These are phyloP conservation scores for Tipula lateralis DNA, from an alignment of 2,888 invertebrate genomes.

Conservation along the genomic window DNA sequence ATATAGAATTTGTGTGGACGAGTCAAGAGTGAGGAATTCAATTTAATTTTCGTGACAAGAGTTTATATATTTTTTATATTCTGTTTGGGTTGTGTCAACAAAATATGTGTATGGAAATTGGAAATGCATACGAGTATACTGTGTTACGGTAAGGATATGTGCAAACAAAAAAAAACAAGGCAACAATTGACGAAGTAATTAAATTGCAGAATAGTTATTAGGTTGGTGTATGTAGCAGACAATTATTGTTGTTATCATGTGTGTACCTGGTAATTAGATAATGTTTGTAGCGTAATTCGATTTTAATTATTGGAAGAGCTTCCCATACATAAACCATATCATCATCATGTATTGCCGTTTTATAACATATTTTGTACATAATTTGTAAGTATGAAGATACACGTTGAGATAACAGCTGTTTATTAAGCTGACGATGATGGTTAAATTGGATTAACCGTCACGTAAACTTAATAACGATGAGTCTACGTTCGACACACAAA, in stretches of 20 bases:
- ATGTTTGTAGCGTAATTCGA: not conserved
- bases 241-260: not conserved
- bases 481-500: too few relatives aligned
- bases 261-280: not conserved
- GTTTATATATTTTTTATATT: not conserved
- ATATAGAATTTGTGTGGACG: not conserved
- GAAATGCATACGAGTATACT: not conserved
- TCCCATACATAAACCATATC: too few relatives aligned
- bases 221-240: not conserved
- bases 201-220: not conserved
- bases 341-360: too few relatives aligned
- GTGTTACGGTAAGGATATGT: not conserved
- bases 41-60: not conserved
- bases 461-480: too few relatives aligned
- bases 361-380: too few relatives aligned
- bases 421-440: too few relatives aligned
- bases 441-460: too few relatives aligned
- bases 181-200: not conserved
- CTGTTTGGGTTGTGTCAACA: not conserved
- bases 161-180: not conserved
- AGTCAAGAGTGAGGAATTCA: not conserved
- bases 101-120: not conserved
- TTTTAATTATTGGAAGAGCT: not conserved
- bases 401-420: too few relatives aligned
- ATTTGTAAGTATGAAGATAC: too few relatives aligned